A percentile compares a stretch with the other conserved stretches of the same genome.
These are phyloP conservation scores for Triplophysa dalaica DNA, from an alignment of 2,113 vertebrate genomes.

Conservation along the genomic window DNA sequence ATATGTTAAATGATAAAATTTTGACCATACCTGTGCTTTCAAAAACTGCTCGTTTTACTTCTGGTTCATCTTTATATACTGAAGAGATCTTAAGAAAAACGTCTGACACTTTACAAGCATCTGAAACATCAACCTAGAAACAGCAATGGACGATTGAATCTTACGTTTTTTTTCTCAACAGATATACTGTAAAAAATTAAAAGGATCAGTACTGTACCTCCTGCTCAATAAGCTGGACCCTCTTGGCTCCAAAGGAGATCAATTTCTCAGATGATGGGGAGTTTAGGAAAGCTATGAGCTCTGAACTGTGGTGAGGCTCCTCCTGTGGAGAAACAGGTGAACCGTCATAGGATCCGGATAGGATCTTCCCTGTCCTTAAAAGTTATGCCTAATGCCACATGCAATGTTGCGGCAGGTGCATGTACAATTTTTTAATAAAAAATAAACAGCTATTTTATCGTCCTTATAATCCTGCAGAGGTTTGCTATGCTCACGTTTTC, in stretches of 20 bases:
- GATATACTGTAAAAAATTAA: neutral
- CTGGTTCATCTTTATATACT: slow-evolving; percentile 86
- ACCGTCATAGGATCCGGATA: neutral
- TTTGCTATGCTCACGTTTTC: slow-evolving; percentile 37
- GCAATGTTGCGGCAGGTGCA: no score
- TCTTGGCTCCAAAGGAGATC: slow-evolving; percentile 86
- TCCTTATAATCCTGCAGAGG: neutral
- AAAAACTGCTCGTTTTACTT: slow-evolving; percentile 80
- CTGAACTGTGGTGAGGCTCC: slow-evolving; percentile 76
- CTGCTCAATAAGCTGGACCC: slow-evolving; percentile 82
- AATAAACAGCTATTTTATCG: neutral
- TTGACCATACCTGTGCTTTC: slow-evolving; percentile 68
- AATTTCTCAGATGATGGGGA: slow-evolving; percentile 94
- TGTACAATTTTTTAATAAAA: neutral
- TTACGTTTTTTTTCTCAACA: neutral
- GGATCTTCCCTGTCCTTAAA: neutral
- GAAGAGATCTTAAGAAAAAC: slow-evolving; percentile 90
- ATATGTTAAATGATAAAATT: neutral
- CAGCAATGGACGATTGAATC: neutral
- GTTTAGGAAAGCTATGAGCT: slow-evolving; percentile 84
- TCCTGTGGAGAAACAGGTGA: slow-evolving; percentile 61
- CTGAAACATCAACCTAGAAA: slow-evolving; percentile 82
- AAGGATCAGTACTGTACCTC: slow-evolving; percentile 73
- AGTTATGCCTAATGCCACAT: neutral
- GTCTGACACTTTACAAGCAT: slow-evolving; percentile 82